phyloP scores from a whole-genome alignment of 2,797 vertebrate genomes.

The Spea hammondii region DNA sequence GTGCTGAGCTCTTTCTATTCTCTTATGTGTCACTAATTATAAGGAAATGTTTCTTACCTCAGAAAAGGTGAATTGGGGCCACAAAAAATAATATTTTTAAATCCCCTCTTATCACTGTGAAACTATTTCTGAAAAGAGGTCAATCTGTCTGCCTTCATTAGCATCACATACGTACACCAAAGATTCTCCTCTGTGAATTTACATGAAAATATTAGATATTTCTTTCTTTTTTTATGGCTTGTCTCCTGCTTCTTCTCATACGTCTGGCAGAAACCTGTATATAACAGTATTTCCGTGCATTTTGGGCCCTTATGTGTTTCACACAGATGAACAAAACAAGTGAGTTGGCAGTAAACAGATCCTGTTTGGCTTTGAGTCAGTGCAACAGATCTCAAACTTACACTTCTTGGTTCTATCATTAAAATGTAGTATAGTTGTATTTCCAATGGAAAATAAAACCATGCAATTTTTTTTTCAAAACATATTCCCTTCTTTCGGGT shows the following conservation, averaged over 20 bases:
- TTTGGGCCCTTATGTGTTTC: conserved; percentile 20
- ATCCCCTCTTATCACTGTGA: conserved; percentile 1
- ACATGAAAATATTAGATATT: conserved; percentile 34
- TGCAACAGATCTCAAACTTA: conserved; percentile 51
- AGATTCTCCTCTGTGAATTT: conserved; percentile 29
- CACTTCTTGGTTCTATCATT: conserved; percentile 49
- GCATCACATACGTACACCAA: conserved; percentile 14
- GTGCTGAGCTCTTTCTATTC: neutral
- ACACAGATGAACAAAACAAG: conserved; percentile 26
- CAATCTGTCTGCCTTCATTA: conserved; percentile 35
- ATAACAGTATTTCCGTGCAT: conserved; percentile 9
- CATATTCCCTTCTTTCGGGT: conserved; percentile 44
- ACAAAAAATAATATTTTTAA: neutral
- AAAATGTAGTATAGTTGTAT: conserved; percentile 21
- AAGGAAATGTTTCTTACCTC: neutral
- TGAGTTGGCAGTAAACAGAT: conserved; percentile 38
- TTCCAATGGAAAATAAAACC: conserved; percentile 25
- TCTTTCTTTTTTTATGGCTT: conserved; percentile 24
- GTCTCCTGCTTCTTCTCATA: conserved; percentile 36
- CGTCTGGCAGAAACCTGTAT: conserved; percentile 31
- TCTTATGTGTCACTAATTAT: neutral
- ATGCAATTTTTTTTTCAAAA: conserved; percentile 49
- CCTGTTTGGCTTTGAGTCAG: conserved; percentile 32
- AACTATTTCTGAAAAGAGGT: conserved; percentile 29
- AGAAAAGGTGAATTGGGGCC: conserved; percentile 5